Percentiles rank a stretch among this genome's conserved stretches.
These are phyloP conservation scores for Stichopus horrens DNA, from an alignment of 53 echinoderm and acorn worm species.

Conservation along the genomic window DNA sequence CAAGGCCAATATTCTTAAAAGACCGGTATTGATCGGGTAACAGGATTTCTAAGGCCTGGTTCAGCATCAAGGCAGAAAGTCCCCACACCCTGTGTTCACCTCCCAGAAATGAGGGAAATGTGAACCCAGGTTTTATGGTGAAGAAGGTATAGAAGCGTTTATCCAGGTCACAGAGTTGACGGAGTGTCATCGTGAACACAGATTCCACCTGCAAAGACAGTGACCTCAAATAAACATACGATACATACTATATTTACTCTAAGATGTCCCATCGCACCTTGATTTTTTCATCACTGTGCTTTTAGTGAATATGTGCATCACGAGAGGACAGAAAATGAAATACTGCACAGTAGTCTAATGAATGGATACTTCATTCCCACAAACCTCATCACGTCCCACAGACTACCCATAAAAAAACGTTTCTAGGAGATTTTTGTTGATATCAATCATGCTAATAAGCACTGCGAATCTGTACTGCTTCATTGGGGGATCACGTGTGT, in stretches of 20 bases:
- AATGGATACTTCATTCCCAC: too few relatives aligned
- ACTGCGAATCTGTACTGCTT: too few relatives aligned
- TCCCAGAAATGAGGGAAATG: conserved; percentile 62
- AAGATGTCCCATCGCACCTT: not conserved
- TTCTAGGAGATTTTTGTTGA: too few relatives aligned
- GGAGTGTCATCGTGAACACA: conserved; percentile 57
- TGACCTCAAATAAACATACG: not conserved
- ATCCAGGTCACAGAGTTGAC: conserved; percentile 55
- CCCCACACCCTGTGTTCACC: conserved; percentile 74
- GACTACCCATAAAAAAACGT: too few relatives aligned
- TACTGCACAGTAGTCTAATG: too few relatives aligned
- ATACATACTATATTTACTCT: not conserved
- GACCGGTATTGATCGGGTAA: conserved; percentile 50
- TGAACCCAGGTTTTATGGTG: conserved; percentile 30
- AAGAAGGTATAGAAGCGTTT: conserved; percentile 59
- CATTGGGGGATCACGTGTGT: too few relatives aligned
- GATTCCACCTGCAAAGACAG: conserved; percentile 54
- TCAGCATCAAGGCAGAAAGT: conserved; percentile 57
- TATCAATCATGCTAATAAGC: too few relatives aligned
- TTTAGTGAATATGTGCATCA: too few relatives aligned
- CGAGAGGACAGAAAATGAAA: too few relatives aligned
- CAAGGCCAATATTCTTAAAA: not conserved
- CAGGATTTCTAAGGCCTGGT: conserved; percentile 49
- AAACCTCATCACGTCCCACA: too few relatives aligned
- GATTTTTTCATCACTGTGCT: too few relatives aligned